phyloP scores from a whole-genome alignment of 2,797 vertebrate genomes.

The Peromyscus nudipes region DNA sequence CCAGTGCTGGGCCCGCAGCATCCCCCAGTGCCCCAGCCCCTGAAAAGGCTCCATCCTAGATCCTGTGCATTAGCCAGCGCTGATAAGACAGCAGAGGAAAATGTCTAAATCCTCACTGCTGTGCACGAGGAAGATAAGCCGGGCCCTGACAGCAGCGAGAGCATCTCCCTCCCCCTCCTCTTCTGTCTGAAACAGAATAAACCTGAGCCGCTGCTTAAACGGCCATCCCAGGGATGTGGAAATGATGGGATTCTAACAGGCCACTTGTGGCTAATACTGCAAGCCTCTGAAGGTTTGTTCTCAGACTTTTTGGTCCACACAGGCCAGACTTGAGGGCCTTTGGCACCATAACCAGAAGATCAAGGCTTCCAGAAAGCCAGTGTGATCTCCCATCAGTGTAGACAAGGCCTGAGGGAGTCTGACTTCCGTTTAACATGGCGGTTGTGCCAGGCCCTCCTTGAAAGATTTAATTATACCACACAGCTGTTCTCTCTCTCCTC shows the following conservation, averaged over 20 bases:
- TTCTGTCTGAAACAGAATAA: slow-evolving; percentile 33
- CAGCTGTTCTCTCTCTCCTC: neutral
- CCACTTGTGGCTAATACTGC: neutral
- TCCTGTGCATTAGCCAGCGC: neutral
- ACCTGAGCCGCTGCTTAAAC: neutral
- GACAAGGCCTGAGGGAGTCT: neutral
- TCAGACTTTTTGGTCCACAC: neutral
- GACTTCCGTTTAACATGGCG: neutral
- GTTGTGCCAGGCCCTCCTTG: slow-evolving; percentile 39
- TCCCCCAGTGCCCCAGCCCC: neutral
- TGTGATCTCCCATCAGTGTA: neutral
- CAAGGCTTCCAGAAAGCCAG: neutral
- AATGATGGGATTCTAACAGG: neutral
- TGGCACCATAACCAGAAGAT: neutral
- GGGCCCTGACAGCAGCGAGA: neutral
- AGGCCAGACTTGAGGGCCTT: neutral
- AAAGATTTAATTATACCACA: slow-evolving; percentile 66
- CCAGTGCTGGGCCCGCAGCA: neutral
- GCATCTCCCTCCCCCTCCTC: neutral
- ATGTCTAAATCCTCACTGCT: slow-evolving; percentile 61
- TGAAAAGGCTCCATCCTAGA: rapidly evolving
- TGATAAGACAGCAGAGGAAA: slow-evolving; percentile 45
- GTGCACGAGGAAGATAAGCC: slow-evolving; percentile 73
- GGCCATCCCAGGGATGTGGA: neutral
- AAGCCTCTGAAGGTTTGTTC: neutral